A percentile compares a stretch with the other conserved stretches of the same genome.
phyloP scores from a whole-genome alignment of 2,888 invertebrate species.

The Gastracanthus pulcherrimus region DNA sequence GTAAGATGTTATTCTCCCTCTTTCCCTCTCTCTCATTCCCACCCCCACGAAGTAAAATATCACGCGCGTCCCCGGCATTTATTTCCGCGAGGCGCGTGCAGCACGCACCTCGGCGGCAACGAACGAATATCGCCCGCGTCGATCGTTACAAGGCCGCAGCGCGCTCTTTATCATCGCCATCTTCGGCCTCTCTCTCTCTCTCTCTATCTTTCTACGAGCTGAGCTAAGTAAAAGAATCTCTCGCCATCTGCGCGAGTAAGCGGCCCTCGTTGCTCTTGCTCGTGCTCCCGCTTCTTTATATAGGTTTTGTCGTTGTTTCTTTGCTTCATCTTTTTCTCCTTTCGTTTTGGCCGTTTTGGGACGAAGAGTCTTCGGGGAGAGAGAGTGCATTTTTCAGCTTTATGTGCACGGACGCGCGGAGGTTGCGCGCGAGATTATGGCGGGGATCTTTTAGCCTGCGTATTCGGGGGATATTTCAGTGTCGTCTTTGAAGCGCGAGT shows the following conservation, averaged over 20 bases:
- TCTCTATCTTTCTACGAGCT: background rate
- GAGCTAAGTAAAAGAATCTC: background rate
- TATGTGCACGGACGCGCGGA: background rate
- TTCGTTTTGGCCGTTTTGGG: background rate
- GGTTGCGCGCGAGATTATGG: background rate
- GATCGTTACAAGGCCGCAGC: background rate
- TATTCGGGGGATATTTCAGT: background rate
- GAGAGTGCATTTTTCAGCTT: background rate
- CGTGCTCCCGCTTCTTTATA: too few species aligned
- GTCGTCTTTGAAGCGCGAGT: too few species aligned
- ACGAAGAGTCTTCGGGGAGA: background rate
- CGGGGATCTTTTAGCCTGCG: background rate
- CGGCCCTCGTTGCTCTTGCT: too few species aligned
- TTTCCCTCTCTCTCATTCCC: background rate
- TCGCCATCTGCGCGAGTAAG: background rate
- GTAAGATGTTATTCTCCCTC: conserved; percentile 20
- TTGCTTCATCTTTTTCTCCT: background rate
- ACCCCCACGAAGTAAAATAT: conserved; percentile 27
- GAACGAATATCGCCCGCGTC: too few species aligned
- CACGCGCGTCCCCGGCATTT: conserved; percentile 37
- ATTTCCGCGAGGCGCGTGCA: conserved; percentile 32
- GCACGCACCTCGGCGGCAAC: conserved; percentile 26
- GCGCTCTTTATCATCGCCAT: conserved; percentile 30
- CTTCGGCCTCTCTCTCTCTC: background rate
- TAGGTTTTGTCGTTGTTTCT: too few species aligned